phyloP scores from a whole-genome alignment of 2,797 vertebrate species.

The Manis pentadactyla region DNA sequence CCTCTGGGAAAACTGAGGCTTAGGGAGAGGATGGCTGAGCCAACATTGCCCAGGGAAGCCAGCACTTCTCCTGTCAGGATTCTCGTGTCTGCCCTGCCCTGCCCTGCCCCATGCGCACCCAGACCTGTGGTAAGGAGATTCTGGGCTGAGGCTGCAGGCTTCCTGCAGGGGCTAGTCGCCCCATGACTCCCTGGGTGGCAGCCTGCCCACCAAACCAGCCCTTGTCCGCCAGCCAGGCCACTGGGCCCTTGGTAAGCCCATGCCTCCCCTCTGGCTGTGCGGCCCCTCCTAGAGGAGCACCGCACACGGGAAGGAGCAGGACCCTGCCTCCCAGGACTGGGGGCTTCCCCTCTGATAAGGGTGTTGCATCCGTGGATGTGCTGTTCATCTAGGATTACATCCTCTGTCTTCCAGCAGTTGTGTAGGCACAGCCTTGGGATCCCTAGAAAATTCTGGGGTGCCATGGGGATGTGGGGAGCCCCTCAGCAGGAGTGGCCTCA shows the following conservation, averaged over 20 bases:
- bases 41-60: accelerated
- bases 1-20: neutral
- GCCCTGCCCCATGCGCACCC: neutral
- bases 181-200: neutral
- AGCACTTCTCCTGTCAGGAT: accelerated
- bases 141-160: neutral
- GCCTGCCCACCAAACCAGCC: neutral
- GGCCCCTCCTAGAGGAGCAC: neutral
- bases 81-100: neutral
- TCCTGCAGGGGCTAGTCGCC: neutral
- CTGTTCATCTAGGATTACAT: neutral
- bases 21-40: neutral
- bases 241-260: neutral
- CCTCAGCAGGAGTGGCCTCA: neutral
- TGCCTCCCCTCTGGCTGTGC: neutral
- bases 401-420: neutral
- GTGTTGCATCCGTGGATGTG: neutral
- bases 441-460: neutral
- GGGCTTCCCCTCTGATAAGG: neutral
- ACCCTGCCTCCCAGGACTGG: accelerated
- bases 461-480: neutral
- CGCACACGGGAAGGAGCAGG: accelerated
- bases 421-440: neutral
- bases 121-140: neutral
- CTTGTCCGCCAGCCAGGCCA: accelerated